A percentile compares a stretch with the other conserved stretches of the same genome.
phyloP scores from a whole-genome alignment of 1,140 invertebrate genomes.

The Bombus waltoni region DNA sequence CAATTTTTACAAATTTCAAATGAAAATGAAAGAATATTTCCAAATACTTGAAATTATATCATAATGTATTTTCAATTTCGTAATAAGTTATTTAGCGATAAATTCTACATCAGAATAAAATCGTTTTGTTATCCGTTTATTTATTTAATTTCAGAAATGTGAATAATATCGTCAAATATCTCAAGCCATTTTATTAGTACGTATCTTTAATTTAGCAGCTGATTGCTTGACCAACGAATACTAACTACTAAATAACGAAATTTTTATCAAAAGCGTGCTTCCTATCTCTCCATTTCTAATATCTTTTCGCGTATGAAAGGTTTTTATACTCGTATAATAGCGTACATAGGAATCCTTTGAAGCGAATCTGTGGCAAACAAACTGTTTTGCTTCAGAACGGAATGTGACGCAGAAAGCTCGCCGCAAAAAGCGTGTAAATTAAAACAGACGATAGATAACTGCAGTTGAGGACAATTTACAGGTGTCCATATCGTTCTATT shows the following conservation, averaged over 20 bases:
- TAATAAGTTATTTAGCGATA: too few relatives aligned
- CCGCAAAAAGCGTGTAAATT: not conserved
- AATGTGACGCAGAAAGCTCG: too few relatives aligned
- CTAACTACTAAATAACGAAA: not conserved
- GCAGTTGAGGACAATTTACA: conserved; percentile 3
- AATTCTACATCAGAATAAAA: too few relatives aligned
- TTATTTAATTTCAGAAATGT: too few relatives aligned
- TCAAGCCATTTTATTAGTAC: too few relatives aligned
- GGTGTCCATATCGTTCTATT: conserved; percentile 5
- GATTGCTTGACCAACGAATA: not conserved
- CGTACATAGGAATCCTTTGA: not conserved
- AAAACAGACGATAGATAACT: conserved; percentile 1
- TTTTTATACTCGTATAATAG: not conserved
- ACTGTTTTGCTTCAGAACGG: not conserved
- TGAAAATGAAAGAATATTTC: too few relatives aligned
- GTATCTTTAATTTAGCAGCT: too few relatives aligned
- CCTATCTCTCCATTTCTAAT: not conserved
- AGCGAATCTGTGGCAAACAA: not conserved
- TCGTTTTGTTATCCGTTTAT: too few relatives aligned
- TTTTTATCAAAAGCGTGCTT: not conserved
- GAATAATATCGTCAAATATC: too few relatives aligned
- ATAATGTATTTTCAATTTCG: too few relatives aligned
- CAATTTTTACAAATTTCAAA: too few relatives aligned
- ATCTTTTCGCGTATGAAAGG: not conserved
- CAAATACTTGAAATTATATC: too few relatives aligned